Percentiles rank a stretch among this genome's conserved stretches.
Evolutionary conservation across 2,113 vertebrate genomes (phyloP).

Genomic region (Glaucidium brasilianum): DNA sequence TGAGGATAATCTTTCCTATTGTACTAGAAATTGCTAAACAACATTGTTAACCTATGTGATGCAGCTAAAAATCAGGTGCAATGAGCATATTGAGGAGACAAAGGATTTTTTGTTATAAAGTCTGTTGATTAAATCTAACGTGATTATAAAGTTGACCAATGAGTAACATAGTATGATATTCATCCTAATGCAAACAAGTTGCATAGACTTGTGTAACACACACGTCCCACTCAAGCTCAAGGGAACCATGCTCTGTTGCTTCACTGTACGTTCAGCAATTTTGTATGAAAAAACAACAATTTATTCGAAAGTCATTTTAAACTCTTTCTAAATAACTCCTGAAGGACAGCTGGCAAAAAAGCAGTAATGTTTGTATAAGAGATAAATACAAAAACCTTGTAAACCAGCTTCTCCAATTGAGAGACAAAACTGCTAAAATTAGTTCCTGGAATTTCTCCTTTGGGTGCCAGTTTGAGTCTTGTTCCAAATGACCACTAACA

Average conservation of each 20-base stretch:
- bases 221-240: neutral
- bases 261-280: conserved; percentile 12
- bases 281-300: neutral
- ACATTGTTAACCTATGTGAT: neutral
- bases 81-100: neutral
- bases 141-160: neutral
- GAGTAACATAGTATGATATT: neutral
- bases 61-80: neutral
- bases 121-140: neutral
- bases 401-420: conserved; percentile 42
- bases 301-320: neutral
- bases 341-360: neutral
- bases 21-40: neutral
- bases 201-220: neutral
- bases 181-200: neutral
- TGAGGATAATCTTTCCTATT: neutral
- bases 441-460: conserved; percentile 57
- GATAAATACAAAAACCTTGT: conserved; percentile 63
- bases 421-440: conserved; percentile 61
- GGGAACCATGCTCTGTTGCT: neutral
- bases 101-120: neutral
- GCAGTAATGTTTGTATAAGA: conserved; percentile 25
- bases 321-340: neutral
- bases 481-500: conserved; percentile 43
- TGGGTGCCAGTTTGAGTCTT: conserved; percentile 43